phyloP scores from a whole-genome alignment of 64 coral and sea anemone genomes.

The Montipora sp. region DNA sequence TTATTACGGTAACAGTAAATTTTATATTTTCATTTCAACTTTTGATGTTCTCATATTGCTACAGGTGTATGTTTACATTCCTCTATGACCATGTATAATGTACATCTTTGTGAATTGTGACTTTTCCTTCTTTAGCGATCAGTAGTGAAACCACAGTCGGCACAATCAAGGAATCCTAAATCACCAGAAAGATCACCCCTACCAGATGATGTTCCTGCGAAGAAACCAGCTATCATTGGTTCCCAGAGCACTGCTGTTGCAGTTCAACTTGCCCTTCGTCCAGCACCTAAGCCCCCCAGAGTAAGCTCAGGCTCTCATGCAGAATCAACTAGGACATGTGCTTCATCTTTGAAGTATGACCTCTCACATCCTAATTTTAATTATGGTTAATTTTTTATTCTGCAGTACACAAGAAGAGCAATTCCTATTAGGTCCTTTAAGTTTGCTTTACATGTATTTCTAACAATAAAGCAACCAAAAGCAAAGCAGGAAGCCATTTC shows the following conservation, averaged over 20 bases:
- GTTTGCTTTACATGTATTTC: too few species aligned
- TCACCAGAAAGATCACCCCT: not conserved
- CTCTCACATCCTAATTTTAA: not conserved
- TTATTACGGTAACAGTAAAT: too few species aligned
- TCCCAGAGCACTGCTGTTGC: slow-evolving; percentile 68
- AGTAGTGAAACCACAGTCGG: not conserved
- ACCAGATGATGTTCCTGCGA: not conserved
- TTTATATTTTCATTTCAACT: too few species aligned
- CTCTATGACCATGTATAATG: too few species aligned
- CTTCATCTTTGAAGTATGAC: slow-evolving; percentile 38
- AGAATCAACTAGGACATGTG: not conserved
- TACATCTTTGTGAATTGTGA: not conserved
- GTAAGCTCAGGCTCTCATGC: not conserved
- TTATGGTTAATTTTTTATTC: too few species aligned
- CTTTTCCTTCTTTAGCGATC: slow-evolving; percentile 7
- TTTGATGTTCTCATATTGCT: too few species aligned
- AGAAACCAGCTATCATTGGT: slow-evolving; percentile 63
- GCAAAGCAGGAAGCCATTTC: too few species aligned
- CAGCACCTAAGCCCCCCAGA: not conserved
- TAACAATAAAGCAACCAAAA: too few species aligned
- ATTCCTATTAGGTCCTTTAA: too few species aligned
- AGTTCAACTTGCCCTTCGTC: slow-evolving; percentile 22
- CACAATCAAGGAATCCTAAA: not conserved
- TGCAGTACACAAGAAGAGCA: too few species aligned
- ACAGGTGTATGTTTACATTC: too few species aligned